phyloP scores from a whole-genome alignment of 1,140 invertebrate genomes.

The Luehdorfia chinensis region DNA sequence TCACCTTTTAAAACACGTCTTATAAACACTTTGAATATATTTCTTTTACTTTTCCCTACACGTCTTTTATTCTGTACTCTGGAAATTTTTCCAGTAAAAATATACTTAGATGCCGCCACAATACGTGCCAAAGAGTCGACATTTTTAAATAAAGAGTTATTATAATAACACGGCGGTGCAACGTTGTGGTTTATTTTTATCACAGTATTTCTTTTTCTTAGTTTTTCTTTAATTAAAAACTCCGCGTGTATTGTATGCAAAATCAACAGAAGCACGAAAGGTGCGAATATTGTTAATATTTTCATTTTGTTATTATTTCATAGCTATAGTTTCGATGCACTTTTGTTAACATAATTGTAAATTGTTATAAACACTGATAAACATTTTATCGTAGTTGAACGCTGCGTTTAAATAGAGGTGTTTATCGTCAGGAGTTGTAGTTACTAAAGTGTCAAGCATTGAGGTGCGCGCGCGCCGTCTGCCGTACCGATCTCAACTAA shows the following conservation, averaged over 20 bases:
- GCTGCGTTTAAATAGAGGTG: not conserved
- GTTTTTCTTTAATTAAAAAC: slow-evolving; percentile 54
- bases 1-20: slow-evolving; percentile 65
- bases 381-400: slow-evolving; percentile 3
- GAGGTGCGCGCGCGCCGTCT: slow-evolving; percentile 56
- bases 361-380: slow-evolving; percentile 7
- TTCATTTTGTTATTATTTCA: slow-evolving; percentile 21
- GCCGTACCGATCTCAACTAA: slow-evolving; percentile 60
- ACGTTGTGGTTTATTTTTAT: slow-evolving; percentile 56
- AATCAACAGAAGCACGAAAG: not conserved
- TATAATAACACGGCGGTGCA: slow-evolving; percentile 46
- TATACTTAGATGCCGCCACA: slow-evolving; percentile 58
- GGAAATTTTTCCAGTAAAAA: slow-evolving; percentile 70
- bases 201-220: slow-evolving; percentile 64
- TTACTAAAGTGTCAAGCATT: slow-evolving; percentile 7
- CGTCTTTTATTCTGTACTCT: slow-evolving; percentile 46
- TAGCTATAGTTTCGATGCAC: slow-evolving; percentile 9
- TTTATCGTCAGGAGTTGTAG: slow-evolving; percentile 3
- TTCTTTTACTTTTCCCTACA: slow-evolving; percentile 38
- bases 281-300: slow-evolving; percentile 13
- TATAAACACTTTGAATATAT: slow-evolving; percentile 61
- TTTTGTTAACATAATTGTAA: slow-evolving; percentile 10
- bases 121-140: slow-evolving; percentile 54
- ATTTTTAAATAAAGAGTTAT: slow-evolving; percentile 60
- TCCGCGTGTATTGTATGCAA: slow-evolving; percentile 33